Percentiles rank a stretch among this genome's conserved stretches.
These are phyloP conservation scores for Galeruca laticollis DNA, from an alignment of 2,888 invertebrate genomes.

Conservation along the genomic window DNA sequence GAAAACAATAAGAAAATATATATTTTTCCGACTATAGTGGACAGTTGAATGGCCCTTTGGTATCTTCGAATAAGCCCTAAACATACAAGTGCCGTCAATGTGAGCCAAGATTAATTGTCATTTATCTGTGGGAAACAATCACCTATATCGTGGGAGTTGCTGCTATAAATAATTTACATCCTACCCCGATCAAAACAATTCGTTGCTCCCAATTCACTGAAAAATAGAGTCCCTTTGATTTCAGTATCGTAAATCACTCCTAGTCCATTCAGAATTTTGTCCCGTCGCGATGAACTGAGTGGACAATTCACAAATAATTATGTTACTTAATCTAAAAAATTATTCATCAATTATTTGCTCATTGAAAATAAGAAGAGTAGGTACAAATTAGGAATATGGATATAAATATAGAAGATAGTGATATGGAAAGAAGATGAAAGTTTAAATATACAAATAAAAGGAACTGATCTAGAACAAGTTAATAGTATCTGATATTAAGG, in stretches of 20 bases:
- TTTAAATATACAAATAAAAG: no score
- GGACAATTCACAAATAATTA: no score
- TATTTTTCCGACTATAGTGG: slow-evolving; percentile 13
- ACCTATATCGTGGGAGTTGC: slow-evolving; percentile 30
- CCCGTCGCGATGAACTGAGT: not conserved
- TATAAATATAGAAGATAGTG: no score
- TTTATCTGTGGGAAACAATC: slow-evolving; percentile 35
- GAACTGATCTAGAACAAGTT: no score
- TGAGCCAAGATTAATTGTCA: slow-evolving; percentile 37
- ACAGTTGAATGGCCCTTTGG: slow-evolving; percentile 22
- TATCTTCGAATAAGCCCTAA: slow-evolving; percentile 18
- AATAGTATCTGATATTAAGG: no score
- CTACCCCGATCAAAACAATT: slow-evolving; percentile 35
- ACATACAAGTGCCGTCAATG: slow-evolving; percentile 30
- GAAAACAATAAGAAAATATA: not conserved
- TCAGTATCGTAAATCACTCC: slow-evolving; percentile 32
- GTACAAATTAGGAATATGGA: no score
- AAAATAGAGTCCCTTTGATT: slow-evolving; percentile 39
- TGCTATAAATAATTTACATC: slow-evolving; percentile 30
- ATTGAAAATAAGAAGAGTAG: no score
- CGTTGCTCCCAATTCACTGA: slow-evolving; percentile 24
- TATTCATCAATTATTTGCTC: no score
- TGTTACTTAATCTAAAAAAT: no score
- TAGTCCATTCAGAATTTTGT: slow-evolving; percentile 4
- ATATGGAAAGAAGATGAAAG: no score